Percentiles rank a stretch among this genome's conserved stretches.
phyloP scores from a whole-genome alignment of 2,113 vertebrate species.

The Condylura cristata region DNA sequence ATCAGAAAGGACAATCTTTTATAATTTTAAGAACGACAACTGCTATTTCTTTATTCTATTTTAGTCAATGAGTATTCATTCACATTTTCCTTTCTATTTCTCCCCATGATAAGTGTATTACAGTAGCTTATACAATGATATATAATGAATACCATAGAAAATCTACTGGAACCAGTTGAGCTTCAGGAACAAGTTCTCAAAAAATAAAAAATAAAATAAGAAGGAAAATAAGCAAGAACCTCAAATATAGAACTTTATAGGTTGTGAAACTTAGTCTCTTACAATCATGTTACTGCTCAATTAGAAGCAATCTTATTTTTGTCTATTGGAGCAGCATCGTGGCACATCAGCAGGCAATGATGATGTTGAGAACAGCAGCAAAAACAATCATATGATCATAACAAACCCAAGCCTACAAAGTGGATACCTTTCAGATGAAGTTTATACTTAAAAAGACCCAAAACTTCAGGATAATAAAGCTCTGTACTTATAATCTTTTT shows the following conservation, averaged over 20 bases:
- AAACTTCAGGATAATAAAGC: constrained; percentile 75
- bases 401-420: constrained; percentile 45
- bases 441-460: constrained; percentile 71
- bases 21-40: constrained; percentile 72
- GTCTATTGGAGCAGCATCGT: constrained; percentile 85
- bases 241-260: constrained; percentile 57
- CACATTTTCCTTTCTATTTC: constrained; percentile 65
- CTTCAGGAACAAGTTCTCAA: constrained; percentile 53
- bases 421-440: constrained; percentile 40
- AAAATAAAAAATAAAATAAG: not conserved
- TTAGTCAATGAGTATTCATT: constrained; percentile 52
- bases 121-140: constrained; percentile 60
- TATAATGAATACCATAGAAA: constrained; percentile 45
- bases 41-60: constrained; percentile 60
- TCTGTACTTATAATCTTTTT: constrained; percentile 75
- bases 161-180: constrained; percentile 46
- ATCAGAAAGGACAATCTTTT: constrained; percentile 60
- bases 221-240: constrained; percentile 59
- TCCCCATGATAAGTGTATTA: constrained; percentile 47
- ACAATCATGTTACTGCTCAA: constrained; percentile 60
- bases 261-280: constrained; percentile 63
- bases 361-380: constrained; percentile 79
- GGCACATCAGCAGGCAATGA: constrained; percentile 83
- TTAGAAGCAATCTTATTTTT: constrained; percentile 39
- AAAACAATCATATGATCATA: constrained; percentile 60